phyloP scores from a whole-genome alignment of 2,888 invertebrate species.

The Furcula furcula region DNA sequence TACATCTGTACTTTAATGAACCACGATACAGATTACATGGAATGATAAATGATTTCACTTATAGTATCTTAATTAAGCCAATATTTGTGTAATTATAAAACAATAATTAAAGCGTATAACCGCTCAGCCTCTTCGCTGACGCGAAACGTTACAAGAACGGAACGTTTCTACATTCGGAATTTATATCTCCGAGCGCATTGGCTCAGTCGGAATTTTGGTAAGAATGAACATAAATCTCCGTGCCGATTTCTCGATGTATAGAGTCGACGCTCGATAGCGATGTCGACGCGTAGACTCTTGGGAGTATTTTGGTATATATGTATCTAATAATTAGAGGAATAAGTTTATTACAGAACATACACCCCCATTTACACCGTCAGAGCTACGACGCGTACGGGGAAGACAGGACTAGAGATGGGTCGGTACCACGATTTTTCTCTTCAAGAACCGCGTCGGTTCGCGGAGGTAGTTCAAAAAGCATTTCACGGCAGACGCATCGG shows the following conservation, averaged over 20 bases:
- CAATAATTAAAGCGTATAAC: conserved; percentile 54
- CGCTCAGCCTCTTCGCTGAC: conserved; percentile 36
- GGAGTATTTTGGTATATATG: conserved; percentile 1
- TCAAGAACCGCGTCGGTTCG: no score
- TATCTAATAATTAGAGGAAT: neutral
- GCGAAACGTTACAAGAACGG: conserved; percentile 15
- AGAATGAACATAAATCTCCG: neutral
- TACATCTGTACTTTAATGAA: conserved; percentile 26
- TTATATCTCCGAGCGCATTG: conserved; percentile 7
- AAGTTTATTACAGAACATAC: neutral
- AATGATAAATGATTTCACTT: conserved; percentile 57
- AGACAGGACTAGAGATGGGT: conserved; percentile 70
- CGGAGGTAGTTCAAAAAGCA: no score
- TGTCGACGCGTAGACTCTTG: neutral
- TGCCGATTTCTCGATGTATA: neutral
- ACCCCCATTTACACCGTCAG: neutral
- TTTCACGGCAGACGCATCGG: no score
- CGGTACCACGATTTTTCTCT: conserved; percentile 26
- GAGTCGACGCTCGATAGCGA: neutral
- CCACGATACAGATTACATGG: conserved; percentile 41
- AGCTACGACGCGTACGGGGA: conserved; percentile 44
- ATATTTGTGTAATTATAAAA: conserved; percentile 48
- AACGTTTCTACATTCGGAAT: conserved; percentile 14
- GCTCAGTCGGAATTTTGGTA: neutral
- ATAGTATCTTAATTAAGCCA: conserved; percentile 49